Conservation (phyloP, 2,113 vertebrate genomes). For the Campylorhamphus procurvoides region DNA sequence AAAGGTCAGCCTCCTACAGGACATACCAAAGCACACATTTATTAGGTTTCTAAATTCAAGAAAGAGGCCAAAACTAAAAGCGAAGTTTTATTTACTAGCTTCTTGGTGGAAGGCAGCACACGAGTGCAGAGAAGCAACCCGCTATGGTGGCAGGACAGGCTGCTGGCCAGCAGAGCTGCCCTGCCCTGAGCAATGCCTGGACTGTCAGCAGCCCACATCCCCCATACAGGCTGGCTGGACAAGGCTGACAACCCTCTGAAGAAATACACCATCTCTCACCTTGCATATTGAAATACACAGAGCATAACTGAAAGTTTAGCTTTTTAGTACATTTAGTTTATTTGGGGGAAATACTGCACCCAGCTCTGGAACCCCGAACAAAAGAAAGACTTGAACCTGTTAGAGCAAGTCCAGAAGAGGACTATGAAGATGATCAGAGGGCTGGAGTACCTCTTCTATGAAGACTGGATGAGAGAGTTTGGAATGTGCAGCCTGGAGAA, state of each 20-base stretch:
- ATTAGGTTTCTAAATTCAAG: neutral
- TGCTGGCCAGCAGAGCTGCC: fast-evolving
- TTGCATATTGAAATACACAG: neutral
- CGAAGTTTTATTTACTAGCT: neutral
- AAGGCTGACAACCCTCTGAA: fast-evolving
- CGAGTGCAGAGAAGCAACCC: neutral
- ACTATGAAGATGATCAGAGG: neutral
- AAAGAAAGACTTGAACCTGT: neutral
- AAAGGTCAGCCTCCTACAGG: neutral
- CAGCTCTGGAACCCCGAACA: neutral
- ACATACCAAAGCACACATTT: neutral
- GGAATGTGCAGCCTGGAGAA: neutral
- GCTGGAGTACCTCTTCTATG: neutral
- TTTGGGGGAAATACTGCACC: neutral
- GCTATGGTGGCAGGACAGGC: neutral
- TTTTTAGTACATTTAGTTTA: neutral
- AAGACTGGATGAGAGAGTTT: neutral
- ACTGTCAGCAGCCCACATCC: fast-evolving
- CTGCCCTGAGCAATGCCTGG: fast-evolving
- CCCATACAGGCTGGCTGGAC: fast-evolving
- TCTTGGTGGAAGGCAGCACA: fast-evolving
- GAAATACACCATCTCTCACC: neutral
- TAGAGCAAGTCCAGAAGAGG: neutral
- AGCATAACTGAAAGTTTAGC: neutral
- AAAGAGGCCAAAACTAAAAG: neutral